phyloP scores from a whole-genome alignment of 1,140 invertebrate species.

The Trichonephila clavata region DNA sequence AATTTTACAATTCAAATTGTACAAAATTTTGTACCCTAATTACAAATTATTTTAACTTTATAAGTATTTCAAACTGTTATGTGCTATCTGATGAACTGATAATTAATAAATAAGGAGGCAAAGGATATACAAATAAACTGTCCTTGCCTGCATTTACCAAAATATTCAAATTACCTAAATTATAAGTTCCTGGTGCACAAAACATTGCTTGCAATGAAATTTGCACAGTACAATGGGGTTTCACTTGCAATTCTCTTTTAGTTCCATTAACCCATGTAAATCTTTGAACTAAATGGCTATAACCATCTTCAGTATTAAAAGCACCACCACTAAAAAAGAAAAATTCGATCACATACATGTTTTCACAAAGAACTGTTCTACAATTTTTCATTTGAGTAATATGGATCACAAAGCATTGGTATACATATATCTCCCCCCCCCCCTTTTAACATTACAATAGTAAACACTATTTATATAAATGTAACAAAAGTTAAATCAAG shows the following conservation, averaged over 20 bases:
- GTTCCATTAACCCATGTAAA: conserved; percentile 72
- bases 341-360: too few species aligned
- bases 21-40: conserved; percentile 47
- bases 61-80: conserved; percentile 39
- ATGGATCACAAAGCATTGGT: too few species aligned
- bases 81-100: conserved; percentile 50
- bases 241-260: conserved; percentile 53
- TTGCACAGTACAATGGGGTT: conserved; percentile 55
- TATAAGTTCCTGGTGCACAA: conserved; percentile 70
- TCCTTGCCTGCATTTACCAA: conserved; percentile 60
- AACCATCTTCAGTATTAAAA: conserved; percentile 26
- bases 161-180: conserved; percentile 68
- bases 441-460: too few species aligned
- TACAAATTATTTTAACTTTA: conserved; percentile 30
- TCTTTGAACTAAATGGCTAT: conserved; percentile 34
- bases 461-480: too few species aligned
- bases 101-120: conserved; percentile 67
- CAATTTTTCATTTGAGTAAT: too few species aligned
- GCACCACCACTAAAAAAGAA: conserved; percentile 25
- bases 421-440: too few species aligned
- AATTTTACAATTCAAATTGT: conserved; percentile 52
- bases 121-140: conserved; percentile 39
- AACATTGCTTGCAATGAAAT: conserved; percentile 60
- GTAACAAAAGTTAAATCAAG: too few species aligned
- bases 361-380: too few species aligned